Conservation (phyloP, 2,888 invertebrate genomes). For the Drosophila paramelanica region DNA sequence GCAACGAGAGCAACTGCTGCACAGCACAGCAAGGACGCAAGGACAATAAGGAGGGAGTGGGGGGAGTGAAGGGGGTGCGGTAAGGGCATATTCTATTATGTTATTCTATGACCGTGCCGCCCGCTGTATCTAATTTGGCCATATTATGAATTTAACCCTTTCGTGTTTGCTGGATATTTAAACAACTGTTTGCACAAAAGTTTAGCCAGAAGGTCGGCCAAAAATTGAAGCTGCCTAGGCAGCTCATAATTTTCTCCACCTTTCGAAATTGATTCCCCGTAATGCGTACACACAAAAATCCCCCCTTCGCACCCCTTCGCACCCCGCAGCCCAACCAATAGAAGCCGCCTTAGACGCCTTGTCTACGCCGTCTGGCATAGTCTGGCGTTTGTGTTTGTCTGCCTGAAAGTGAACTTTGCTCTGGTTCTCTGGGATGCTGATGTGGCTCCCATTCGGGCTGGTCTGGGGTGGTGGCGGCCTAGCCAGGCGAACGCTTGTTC, state of each 20-base stretch:
- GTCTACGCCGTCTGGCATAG: conserved; percentile 46
- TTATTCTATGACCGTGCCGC: conserved; percentile 67
- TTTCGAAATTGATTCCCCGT: conserved; percentile 67
- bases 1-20: conserved; percentile 7
- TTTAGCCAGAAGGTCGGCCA: conserved; percentile 74
- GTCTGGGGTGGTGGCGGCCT: not conserved
- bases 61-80: conserved; percentile 28
- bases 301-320: not conserved
- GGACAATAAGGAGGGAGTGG: no score
- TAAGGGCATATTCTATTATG: conserved; percentile 64
- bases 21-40: conserved; percentile 15
- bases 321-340: not conserved
- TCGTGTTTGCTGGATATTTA: conserved; percentile 79
- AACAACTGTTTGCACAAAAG: conserved; percentile 81
- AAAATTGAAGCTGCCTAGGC: conserved; percentile 49
- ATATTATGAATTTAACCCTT: conserved; percentile 82
- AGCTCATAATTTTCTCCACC: conserved; percentile 69
- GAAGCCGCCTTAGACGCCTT: conserved; percentile 28
- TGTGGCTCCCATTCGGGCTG: not conserved
- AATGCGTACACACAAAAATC: conserved; percentile 55
- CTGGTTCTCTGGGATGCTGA: conserved; percentile 14
- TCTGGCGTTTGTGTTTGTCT: conserved; percentile 50
- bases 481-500: conserved; percentile 22
- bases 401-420: conserved; percentile 71
- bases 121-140: conserved; percentile 75